A percentile compares a stretch with the other conserved stretches of the same genome.
phyloP scores from a whole-genome alignment of 2,888 invertebrate genomes.

The Drosophila sordidapex region DNA sequence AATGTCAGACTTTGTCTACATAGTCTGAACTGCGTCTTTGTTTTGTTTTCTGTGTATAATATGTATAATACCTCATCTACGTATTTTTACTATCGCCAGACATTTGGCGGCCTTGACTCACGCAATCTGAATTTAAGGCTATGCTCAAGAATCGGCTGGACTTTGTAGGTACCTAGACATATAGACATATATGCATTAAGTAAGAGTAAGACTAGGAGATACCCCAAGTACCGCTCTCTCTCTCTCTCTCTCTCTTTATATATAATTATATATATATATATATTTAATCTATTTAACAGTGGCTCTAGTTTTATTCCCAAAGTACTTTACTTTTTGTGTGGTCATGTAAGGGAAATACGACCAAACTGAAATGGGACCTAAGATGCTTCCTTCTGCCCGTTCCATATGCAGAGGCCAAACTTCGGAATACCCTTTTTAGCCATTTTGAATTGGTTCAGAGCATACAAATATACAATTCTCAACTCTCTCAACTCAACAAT shows the following conservation, averaged over 20 bases:
- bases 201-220: too few species aligned
- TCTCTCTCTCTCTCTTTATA: neutral
- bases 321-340: too few species aligned
- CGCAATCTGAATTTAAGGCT: neutral
- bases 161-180: neutral
- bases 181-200: too few species aligned
- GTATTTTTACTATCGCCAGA: neutral
- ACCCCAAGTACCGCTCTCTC: too few species aligned
- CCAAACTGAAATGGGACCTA: neutral
- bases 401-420: too few species aligned
- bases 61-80: neutral
- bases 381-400: neutral
- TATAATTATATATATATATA: neutral
- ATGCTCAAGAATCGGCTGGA: neutral
- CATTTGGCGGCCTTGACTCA: neutral
- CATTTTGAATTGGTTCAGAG: too few species aligned
- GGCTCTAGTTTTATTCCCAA: neutral
- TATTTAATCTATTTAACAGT: neutral
- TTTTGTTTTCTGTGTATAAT: neutral
- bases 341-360: too few species aligned
- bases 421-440: too few species aligned
- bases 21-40: slow-evolving; percentile 3
- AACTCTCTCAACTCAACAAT: neutral
- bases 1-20: neutral
- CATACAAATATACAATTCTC: too few species aligned